Base-by-base conservation (phyloP, 2,113 vertebrate genomes). In the Sylvicapra grimmia region DNA sequence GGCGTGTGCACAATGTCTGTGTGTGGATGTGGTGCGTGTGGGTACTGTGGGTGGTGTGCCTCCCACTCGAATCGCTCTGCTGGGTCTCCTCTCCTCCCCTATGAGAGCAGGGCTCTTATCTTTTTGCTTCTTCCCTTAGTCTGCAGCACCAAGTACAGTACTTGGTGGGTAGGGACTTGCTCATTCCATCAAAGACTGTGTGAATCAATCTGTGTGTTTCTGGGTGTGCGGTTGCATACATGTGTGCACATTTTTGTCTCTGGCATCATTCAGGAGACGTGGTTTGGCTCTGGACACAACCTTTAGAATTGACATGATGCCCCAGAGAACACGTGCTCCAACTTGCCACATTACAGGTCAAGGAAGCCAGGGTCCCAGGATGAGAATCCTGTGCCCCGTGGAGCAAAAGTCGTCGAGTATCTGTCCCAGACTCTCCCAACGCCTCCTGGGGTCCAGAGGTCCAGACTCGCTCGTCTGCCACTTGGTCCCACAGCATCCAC, bases 401-500 rank as follows among this genome's bases (percentile, higher is more conserved):
- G 33, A 82, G 40, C 8, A 8, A 63, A n/a, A 63, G 5, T 6
- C 2, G 13, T 47, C 2, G 11, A 31, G 13, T 10, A 4, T 80
- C 61, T 3, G 29, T 29, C n/a, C 54, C 29, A 53, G 58, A 16
- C 6, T 36, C 63, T 29, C 13, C 54, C 33, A 3, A 31, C 3
- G 18, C 86, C 61, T 40, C 18, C 29, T 40, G 6, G 49, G 36
- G 6, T 47, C 82, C 56, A 21, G 58, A 40, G 23, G 14, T 21
- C 63, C 65, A 47, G 49, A 31, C 21, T 4, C 0, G 19, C 53
- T n/a, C 49, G 13, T 7, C 27, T 75, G 23, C 14, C 36, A 21
- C 27, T 49, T 6, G 9, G 0, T 16, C n/a, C 16, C 12, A 3
- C 9, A 2, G 3, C 5, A 14, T 2, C n/a, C 8, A 3, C n/a